phyloP scores from a whole-genome alignment of 2,888 invertebrate species.

The Ischnus inquisitorius region DNA sequence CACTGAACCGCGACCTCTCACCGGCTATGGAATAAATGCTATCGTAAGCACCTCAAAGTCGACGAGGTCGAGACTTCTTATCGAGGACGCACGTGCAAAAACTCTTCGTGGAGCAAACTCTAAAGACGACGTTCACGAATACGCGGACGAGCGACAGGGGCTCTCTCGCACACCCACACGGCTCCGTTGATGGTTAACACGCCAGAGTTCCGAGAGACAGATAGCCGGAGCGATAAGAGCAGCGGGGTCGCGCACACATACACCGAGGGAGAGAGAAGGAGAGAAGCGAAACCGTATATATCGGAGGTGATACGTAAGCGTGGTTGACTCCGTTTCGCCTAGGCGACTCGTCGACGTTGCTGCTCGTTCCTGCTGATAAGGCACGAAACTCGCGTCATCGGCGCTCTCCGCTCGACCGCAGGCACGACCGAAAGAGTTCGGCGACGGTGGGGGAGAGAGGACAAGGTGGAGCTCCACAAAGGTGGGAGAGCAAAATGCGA shows the following conservation, averaged over 20 bases:
- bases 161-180: slow-evolving; percentile 57
- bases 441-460: slow-evolving; percentile 63
- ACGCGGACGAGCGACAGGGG: slow-evolving; percentile 40
- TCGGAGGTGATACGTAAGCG: slow-evolving; percentile 29
- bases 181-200: slow-evolving; percentile 60
- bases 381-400: slow-evolving; percentile 77
- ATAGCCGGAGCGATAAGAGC: slow-evolving; percentile 73
- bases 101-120: slow-evolving; percentile 37
- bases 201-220: slow-evolving; percentile 73
- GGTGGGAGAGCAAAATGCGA: slow-evolving; percentile 27
- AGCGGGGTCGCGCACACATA: slow-evolving; percentile 46
- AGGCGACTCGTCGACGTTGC: slow-evolving; percentile 65
- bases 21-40: slow-evolving; percentile 39
- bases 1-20: slow-evolving; percentile 62
- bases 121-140: slow-evolving; percentile 41
- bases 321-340: slow-evolving; percentile 68
- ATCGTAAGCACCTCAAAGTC: slow-evolving; percentile 60
- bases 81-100: slow-evolving; percentile 75
- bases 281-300: not conserved
- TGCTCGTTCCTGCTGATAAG: slow-evolving; percentile 75
- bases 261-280: slow-evolving; percentile 17
- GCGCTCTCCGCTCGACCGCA: slow-evolving; percentile 52
- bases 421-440: slow-evolving; percentile 67
- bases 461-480: slow-evolving; percentile 32
- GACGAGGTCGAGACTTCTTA: slow-evolving; percentile 70